Conservation (phyloP, 1,140 invertebrate genomes). For the Drosophila lacteicornis region DNA sequence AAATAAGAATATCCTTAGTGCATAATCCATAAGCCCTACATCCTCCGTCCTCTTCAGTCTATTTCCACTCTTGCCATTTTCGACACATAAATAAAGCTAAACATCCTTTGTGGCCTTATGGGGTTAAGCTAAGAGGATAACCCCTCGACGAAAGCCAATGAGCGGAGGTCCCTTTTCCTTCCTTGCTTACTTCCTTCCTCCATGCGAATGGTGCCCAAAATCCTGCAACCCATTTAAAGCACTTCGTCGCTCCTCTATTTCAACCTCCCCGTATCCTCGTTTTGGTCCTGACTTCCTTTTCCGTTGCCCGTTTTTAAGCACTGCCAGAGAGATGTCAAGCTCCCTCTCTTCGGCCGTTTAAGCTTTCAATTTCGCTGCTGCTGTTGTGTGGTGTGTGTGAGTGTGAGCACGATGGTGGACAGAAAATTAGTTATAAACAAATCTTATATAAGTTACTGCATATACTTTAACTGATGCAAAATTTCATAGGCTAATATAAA, state of each 20-base stretch:
- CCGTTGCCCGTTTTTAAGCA: conserved; percentile 54
- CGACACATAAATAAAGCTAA: conserved; percentile 75
- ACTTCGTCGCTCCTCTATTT: conserved; percentile 47
- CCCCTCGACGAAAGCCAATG: conserved; percentile 60
- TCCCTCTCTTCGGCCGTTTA: conserved; percentile 51
- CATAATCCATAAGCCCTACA: conserved; percentile 35
- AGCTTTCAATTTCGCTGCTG: conserved; percentile 67
- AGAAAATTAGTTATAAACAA: not conserved
- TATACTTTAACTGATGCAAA: no score
- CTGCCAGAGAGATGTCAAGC: conserved; percentile 43
- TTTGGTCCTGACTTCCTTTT: conserved; percentile 14
- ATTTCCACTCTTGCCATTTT: conserved; percentile 36
- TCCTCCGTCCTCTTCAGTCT: not conserved
- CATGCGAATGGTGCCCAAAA: conserved; percentile 33
- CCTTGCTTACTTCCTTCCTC: conserved; percentile 14
- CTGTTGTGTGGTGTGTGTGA: conserved; percentile 26
- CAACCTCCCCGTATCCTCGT: conserved; percentile 7
- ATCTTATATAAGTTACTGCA: not conserved
- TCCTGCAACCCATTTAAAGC: conserved; percentile 59
- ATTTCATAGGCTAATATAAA: no score
- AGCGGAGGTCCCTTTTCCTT: conserved; percentile 14
- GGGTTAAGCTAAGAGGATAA: conserved; percentile 70
- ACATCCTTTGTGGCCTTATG: conserved; percentile 64
- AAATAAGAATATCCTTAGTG: conserved; percentile 6
- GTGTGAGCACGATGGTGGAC: not conserved